Conservation (phyloP, 2,888 invertebrate genomes). For the Eupithecia vulgata region DNA sequence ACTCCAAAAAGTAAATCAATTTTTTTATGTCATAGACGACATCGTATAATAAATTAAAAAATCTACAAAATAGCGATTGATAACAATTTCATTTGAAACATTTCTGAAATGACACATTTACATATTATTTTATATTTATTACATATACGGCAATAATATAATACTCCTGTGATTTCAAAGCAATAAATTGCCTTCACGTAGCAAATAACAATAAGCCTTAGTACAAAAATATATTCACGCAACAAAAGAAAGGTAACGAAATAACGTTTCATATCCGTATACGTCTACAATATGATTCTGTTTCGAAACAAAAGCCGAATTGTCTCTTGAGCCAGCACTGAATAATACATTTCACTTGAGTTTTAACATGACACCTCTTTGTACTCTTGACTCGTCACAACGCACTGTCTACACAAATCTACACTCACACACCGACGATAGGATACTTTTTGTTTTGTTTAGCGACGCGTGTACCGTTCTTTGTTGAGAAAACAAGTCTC, state of each 20-base stretch:
- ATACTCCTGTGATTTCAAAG: conserved; percentile 1
- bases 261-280: conserved; percentile 45
- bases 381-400: conserved; percentile 53
- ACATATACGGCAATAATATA: neutral
- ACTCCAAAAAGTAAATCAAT: neutral
- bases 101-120: neutral
- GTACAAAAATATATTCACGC: conserved; percentile 17
- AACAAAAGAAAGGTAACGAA: conserved; percentile 39
- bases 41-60: neutral
- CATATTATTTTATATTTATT: too few species aligned
- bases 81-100: neutral
- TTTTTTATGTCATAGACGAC: neutral
- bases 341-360: conserved; percentile 73
- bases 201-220: conserved; percentile 16
- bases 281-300: conserved; percentile 55
- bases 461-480: neutral
- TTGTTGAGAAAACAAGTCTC: neutral
- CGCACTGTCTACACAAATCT: conserved; percentile 27
- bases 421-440: conserved; percentile 15
- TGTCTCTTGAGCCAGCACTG: conserved; percentile 61
- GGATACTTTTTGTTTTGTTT: conserved; percentile 10
- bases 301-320: conserved; percentile 62
- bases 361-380: conserved; percentile 72
- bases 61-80: neutral
- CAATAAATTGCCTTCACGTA: conserved; percentile 11